A percentile compares a stretch with the other conserved stretches of the same genome.
Conservation (phyloP, 2,797 vertebrate genomes). For the Ptychobarbus kaznakovi region DNA sequence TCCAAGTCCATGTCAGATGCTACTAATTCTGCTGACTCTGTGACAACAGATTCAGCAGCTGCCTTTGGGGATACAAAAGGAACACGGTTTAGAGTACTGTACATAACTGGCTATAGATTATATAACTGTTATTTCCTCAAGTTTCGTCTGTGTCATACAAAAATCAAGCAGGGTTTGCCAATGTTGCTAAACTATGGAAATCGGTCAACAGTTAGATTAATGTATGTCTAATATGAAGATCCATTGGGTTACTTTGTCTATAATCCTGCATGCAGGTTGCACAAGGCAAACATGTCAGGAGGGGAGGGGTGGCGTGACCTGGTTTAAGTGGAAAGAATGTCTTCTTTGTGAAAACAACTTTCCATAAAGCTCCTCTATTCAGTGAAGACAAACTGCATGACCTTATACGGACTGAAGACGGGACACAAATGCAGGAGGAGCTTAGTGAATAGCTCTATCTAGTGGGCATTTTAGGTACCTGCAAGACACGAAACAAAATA, state of each 20-base stretch:
- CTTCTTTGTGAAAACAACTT: slow-evolving; percentile 60
- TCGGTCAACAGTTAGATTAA: neutral
- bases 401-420: slow-evolving; percentile 52
- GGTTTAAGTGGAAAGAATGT: slow-evolving; percentile 63
- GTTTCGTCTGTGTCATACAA: neutral
- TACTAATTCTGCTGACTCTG: slow-evolving; percentile 8
- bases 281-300: slow-evolving; percentile 11
- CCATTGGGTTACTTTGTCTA: neutral
- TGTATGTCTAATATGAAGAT: neutral
- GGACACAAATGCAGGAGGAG: neutral
- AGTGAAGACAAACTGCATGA: slow-evolving; percentile 52
- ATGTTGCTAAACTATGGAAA: neutral
- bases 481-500: neutral
- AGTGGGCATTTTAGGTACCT: slow-evolving; percentile 30
- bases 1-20: slow-evolving; percentile 3
- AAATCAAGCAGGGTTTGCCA: neutral
- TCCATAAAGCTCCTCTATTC: slow-evolving; percentile 54
- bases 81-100: slow-evolving; percentile 1
- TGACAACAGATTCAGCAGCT: neutral
- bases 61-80: slow-evolving; percentile 22
- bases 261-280: neutral
- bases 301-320: slow-evolving; percentile 51
- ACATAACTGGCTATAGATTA: neutral
- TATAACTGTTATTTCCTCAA: slow-evolving; percentile 1
- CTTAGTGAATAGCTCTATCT: slow-evolving; percentile 31